A percentile compares a stretch with the other conserved stretches of the same genome.
Evolutionary conservation across 2,888 invertebrate genomes (phyloP).

Genomic region (Drosophila helvetica): DNA sequence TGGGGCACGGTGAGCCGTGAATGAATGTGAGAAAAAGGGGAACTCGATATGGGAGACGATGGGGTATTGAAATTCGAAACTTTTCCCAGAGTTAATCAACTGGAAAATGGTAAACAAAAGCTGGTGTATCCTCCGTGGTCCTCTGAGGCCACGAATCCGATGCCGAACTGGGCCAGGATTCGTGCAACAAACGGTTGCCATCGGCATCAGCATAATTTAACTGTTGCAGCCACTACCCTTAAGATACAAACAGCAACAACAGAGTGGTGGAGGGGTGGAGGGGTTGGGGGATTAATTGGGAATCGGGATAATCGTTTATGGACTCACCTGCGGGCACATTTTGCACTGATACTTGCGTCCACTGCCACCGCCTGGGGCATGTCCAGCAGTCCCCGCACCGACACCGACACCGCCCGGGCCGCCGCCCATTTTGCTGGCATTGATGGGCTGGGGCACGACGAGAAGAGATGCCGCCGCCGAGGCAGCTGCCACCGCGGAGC

Average conservation of each 20-base stretch:
- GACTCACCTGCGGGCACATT: conserved; percentile 97
- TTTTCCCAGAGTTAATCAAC: conserved; percentile 68
- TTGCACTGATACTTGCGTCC: conserved; percentile 96
- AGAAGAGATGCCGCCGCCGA: conserved; percentile 87
- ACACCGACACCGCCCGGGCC: conserved; percentile 59
- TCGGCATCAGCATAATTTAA: conserved; percentile 46
- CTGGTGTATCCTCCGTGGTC: conserved; percentile 27
- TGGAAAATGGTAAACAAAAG: conserved; percentile 78
- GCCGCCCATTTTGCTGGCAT: conserved; percentile 87
- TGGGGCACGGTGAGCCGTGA: conserved; percentile 48
- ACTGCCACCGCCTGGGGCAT: conserved; percentile 75
- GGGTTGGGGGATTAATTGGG: not conserved
- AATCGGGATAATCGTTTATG: conserved; percentile 29
- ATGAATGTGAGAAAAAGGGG: conserved; percentile 60
- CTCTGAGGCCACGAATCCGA: conserved; percentile 26
- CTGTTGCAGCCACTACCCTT: conserved; percentile 40
- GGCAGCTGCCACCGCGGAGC: conserved; percentile 85
- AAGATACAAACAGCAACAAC: conserved; percentile 44
- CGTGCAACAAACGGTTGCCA: conserved; percentile 28
- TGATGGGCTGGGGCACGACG: conserved; percentile 95
- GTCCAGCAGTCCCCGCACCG: conserved; percentile 81
- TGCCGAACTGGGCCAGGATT: conserved; percentile 31
- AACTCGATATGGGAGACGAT: conserved; percentile 25
- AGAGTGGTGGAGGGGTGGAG: conserved; percentile 11
- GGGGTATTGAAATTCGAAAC: conserved; percentile 63